Percentiles rank a stretch among this genome's conserved stretches.
Evolutionary conservation across 2,888 invertebrate species (phyloP).

Genomic region (Microplitis manilae): DNA sequence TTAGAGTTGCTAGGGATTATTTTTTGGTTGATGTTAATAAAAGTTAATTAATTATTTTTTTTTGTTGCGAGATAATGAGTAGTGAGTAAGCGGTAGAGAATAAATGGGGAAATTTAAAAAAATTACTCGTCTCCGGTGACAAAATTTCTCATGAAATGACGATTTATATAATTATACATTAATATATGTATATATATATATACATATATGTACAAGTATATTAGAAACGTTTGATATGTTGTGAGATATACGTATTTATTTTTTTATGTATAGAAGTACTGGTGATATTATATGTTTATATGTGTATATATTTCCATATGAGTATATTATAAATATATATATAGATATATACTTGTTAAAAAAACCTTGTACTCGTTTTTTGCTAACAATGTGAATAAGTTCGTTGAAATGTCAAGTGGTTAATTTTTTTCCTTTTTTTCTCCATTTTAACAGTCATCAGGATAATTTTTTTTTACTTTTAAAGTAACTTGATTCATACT

Average conservation of each 20-base stretch:
- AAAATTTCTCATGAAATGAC: neutral
- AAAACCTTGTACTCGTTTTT: neutral
- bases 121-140: neutral
- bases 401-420: neutral
- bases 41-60: neutral
- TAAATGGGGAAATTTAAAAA: neutral
- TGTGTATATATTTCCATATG: neutral
- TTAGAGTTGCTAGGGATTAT: neutral
- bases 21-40: neutral
- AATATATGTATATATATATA: too few species aligned
- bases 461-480: neutral
- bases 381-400: constrained; percentile 1
- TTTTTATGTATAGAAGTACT: neutral
- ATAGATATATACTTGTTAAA: neutral
- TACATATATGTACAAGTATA: neutral
- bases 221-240: neutral
- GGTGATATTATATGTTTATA: neutral
- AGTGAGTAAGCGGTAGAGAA: too few species aligned
- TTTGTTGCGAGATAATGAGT: neutral
- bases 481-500: neutral
- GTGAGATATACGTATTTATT: neutral
- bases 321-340: neutral
- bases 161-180: neutral
- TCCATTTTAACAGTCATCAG: neutral
- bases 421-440: neutral